These are phyloP conservation scores for Trichomycterus rosablanca DNA, from an alignment of 2,113 vertebrate species.

Conservation along the genomic window DNA sequence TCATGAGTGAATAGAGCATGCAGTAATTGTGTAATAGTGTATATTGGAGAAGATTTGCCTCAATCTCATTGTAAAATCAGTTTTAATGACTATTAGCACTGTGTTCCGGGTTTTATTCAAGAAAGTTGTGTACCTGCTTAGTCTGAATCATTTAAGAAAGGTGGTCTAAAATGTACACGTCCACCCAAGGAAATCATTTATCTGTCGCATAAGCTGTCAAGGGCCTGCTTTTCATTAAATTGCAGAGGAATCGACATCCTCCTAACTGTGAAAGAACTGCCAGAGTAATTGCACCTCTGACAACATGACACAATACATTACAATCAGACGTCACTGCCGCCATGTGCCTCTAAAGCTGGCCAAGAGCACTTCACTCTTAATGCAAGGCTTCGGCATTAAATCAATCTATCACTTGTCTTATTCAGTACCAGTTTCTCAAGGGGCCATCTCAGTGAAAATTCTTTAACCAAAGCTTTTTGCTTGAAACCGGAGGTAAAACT, in stretches of 20 bases:
- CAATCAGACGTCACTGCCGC: constrained; percentile 27
- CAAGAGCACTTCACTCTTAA: constrained; percentile 31
- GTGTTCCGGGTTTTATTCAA: too few species aligned
- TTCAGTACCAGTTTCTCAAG: constrained; percentile 20
- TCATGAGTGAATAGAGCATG: too few species aligned
- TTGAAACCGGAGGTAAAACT: not conserved
- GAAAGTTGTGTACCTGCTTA: not conserved
- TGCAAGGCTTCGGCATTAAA: constrained; percentile 26
- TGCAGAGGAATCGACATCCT: constrained; percentile 27
- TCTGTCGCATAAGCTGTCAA: constrained; percentile 19
- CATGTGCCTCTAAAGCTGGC: constrained; percentile 1
- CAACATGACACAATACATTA: constrained; percentile 45
- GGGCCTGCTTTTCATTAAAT: constrained; percentile 34
- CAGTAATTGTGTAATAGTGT: too few species aligned
- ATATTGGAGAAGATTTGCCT: too few species aligned
- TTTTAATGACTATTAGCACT: constrained; percentile 3
- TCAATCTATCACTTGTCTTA: constrained; percentile 20
- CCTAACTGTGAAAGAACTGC: constrained; percentile 12
- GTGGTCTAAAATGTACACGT: constrained; percentile 20
- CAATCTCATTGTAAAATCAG: constrained; percentile 1
- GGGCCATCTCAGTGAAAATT: constrained; percentile 1
- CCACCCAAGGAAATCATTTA: constrained; percentile 20
- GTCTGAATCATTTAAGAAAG: constrained; percentile 12
- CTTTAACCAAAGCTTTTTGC: constrained; percentile 2
- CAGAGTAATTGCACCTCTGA: constrained; percentile 41